Evolutionary conservation across 23 tunicate species (phyloP).

Genomic region (Styela plicata): DNA sequence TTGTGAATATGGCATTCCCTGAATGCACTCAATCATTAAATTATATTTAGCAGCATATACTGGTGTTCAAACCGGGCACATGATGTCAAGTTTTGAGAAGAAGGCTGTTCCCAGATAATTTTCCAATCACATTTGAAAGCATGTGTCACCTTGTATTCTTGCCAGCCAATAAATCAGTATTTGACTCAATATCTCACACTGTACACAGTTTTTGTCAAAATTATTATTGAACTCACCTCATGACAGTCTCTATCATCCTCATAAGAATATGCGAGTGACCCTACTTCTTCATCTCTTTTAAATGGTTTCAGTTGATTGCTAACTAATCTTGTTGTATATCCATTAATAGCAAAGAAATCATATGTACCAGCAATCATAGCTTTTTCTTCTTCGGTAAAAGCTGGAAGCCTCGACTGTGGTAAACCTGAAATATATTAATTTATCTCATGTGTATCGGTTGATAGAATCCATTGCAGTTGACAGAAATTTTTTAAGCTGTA

Average conservation of each 20-base stretch:
- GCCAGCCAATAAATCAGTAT: neutral
- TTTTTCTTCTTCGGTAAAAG: slow-evolving; percentile 89
- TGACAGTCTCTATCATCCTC: slow-evolving; percentile 82
- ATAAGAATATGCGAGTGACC: slow-evolving; percentile 13
- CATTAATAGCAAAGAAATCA: slow-evolving; percentile 89
- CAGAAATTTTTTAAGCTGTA: too few relatives aligned
- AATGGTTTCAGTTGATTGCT: slow-evolving; percentile 31
- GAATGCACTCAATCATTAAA: too few relatives aligned
- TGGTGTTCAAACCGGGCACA: too few relatives aligned
- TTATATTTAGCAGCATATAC: too few relatives aligned
- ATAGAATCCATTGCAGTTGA: too few relatives aligned
- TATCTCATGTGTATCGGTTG: too few relatives aligned
- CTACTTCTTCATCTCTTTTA: neutral
- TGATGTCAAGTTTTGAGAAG: too few relatives aligned
- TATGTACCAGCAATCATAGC: slow-evolving; percentile 62
- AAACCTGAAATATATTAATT: too few relatives aligned
- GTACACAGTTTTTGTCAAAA: neutral
- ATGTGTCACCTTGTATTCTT: too few relatives aligned
- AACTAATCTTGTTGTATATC: slow-evolving; percentile 75
- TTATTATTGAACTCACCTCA: slow-evolving; percentile 37
- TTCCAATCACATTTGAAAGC: too few relatives aligned
- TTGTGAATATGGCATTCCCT: too few relatives aligned
- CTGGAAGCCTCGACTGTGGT: slow-evolving; percentile 62
- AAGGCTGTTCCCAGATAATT: too few relatives aligned
- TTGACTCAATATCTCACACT: neutral